Evolutionary conservation across 2,888 invertebrate genomes (phyloP).

Genomic region (Zele albiditarsus): DNA sequence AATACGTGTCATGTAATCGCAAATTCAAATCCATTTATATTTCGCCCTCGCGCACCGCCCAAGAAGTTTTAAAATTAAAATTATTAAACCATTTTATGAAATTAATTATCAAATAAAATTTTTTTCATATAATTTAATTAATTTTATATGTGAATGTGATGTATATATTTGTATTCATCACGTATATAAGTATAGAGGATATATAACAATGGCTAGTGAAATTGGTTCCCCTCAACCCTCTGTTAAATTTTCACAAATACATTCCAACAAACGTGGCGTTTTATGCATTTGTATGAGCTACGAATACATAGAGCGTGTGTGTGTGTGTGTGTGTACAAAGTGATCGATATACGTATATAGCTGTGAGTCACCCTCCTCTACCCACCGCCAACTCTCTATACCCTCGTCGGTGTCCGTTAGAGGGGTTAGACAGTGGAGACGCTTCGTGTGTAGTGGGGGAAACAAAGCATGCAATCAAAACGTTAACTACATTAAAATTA

Average conservation of each 20-base stretch:
- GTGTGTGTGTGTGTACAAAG: neutral
- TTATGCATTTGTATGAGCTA: neutral
- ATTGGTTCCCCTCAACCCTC: neutral
- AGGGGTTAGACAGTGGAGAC: conserved; percentile 36
- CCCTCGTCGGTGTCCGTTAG: neutral
- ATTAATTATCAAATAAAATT: conserved; percentile 6
- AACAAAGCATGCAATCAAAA: conserved; percentile 71
- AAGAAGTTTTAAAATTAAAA: conserved; percentile 10
- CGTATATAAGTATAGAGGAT: neutral
- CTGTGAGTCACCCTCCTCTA: conserved; percentile 3
- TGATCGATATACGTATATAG: conserved; percentile 6
- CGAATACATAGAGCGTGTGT: neutral
- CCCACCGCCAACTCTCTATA: neutral
- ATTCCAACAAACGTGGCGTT: neutral
- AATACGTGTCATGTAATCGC: conserved; percentile 7
- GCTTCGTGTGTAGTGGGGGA: conserved; percentile 57
- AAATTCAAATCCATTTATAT: conserved; percentile 7
- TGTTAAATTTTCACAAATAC: neutral
- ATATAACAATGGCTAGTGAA: neutral
- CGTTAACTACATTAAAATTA: conserved; percentile 73
- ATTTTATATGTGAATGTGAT: neutral
- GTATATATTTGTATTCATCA: neutral
- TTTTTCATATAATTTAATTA: neutral
- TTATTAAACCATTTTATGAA: neutral
- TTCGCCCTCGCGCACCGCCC: neutral